Evolutionary conservation across 2,888 invertebrate genomes (phyloP).

Genomic region (Campoplex nolae): DNA sequence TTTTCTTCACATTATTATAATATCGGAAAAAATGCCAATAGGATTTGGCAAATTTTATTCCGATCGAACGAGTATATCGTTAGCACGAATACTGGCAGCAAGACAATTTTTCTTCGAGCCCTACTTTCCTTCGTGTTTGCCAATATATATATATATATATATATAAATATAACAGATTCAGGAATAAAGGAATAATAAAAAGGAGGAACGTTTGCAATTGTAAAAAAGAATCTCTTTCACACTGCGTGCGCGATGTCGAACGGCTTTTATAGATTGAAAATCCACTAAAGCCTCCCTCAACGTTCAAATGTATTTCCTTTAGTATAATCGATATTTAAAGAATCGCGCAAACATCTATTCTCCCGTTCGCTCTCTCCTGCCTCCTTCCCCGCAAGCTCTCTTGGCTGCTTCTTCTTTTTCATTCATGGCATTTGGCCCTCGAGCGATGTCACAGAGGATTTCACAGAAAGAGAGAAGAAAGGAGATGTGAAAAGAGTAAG

Average conservation of each 20-base stretch:
- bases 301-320: conserved; percentile 27
- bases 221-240: neutral
- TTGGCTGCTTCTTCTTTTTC: conserved; percentile 19
- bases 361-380: neutral
- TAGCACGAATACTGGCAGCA: neutral
- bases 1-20: conserved; percentile 2
- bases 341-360: conserved; percentile 31
- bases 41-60: conserved; percentile 24
- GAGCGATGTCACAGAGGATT: conserved; percentile 34
- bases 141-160: neutral
- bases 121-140: conserved; percentile 18
- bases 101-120: conserved; percentile 21
- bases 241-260: conserved; percentile 8
- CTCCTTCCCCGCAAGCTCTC: neutral
- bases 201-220: conserved; percentile 5
- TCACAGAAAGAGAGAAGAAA: conserved; percentile 8
- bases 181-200: conserved; percentile 29
- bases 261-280: conserved; percentile 27
- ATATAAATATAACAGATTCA: conserved; percentile 15
- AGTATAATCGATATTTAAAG: conserved; percentile 57
- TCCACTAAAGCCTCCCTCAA: conserved; percentile 3
- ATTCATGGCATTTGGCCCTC: conserved; percentile 37
- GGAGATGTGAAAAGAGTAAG: neutral
- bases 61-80: conserved; percentile 36
- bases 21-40: conserved; percentile 20